Percentiles rank a stretch among this genome's conserved stretches.
phyloP scores from a whole-genome alignment of 2,888 invertebrate species.

The Melanostoma mellinum region DNA sequence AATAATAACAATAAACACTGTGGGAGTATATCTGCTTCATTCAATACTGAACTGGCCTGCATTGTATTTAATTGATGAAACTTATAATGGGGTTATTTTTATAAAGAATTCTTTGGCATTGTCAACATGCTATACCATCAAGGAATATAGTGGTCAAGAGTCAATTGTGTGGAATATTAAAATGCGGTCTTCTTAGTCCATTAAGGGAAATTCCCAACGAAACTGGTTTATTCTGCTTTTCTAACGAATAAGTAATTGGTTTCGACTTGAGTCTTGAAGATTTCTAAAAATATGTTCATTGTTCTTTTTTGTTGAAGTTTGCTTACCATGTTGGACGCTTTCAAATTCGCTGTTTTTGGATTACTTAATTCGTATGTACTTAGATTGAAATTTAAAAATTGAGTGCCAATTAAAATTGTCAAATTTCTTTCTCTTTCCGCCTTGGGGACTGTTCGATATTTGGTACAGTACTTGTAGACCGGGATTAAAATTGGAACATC shows the following conservation, averaged over 20 bases:
- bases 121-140: constrained; percentile 33
- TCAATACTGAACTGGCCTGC: constrained; percentile 41
- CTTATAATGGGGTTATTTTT: constrained; percentile 34
- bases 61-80: constrained; percentile 62
- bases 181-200: constrained; percentile 11
- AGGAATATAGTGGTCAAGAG: constrained; percentile 51
- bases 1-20: constrained; percentile 24
- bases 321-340: too few species aligned
- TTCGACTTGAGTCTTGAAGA: too few species aligned
- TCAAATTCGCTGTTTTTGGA: too few species aligned
- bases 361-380: too few species aligned
- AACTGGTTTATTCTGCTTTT: constrained; percentile 1
- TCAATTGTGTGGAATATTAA: constrained; percentile 65
- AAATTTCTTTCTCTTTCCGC: too few species aligned
- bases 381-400: too few species aligned
- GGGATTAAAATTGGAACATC: too few species aligned
- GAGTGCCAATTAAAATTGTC: too few species aligned
- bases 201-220: constrained; percentile 26
- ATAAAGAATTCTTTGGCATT: constrained; percentile 27
- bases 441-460: too few species aligned
- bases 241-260: not conserved
- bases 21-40: constrained; percentile 45
- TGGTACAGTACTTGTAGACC: too few species aligned
- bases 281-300: too few species aligned
- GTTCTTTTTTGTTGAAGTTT: too few species aligned